A percentile compares a stretch with the other conserved stretches of the same genome.
Conservation (phyloP, 2,888 invertebrate species). For the Adelognathus sp. region DNA sequence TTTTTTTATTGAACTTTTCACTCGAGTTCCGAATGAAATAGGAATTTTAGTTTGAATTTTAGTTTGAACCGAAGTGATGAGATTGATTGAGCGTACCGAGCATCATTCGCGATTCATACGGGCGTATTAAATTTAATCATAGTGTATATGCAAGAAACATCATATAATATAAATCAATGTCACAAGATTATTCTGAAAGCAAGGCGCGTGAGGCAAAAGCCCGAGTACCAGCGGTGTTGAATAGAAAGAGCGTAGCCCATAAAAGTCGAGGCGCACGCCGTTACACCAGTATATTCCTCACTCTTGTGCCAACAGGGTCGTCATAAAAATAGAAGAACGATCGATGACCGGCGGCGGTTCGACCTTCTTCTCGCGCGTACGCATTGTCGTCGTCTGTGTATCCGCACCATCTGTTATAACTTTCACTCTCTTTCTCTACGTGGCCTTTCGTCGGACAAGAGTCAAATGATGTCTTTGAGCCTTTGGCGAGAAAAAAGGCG, state of each 20-base stretch:
- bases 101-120: too few relatives aligned
- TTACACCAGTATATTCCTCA: constrained; percentile 50
- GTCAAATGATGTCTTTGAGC: constrained; percentile 15
- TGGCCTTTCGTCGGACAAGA: background rate
- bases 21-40: too few relatives aligned
- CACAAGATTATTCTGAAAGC: too few relatives aligned
- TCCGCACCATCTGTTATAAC: background rate
- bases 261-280: background rate
- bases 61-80: too few relatives aligned
- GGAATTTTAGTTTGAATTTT: too few relatives aligned
- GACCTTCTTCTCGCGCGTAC: constrained; percentile 54
- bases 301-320: constrained; percentile 64
- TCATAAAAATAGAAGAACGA: constrained; percentile 62
- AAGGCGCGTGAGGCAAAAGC: background rate
- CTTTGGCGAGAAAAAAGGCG: background rate
- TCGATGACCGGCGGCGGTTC: constrained; percentile 53
- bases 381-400: constrained; percentile 9
- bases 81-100: too few relatives aligned
- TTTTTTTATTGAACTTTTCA: too few relatives aligned
- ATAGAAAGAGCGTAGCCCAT: background rate
- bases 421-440: constrained; percentile 5
- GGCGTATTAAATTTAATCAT: too few relatives aligned
- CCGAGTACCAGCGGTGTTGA: background rate
- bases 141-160: too few relatives aligned
- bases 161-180: too few relatives aligned